Evolutionary conservation across 1,140 invertebrate genomes (phyloP).

Genomic region (Sycophaga agraensis): DNA sequence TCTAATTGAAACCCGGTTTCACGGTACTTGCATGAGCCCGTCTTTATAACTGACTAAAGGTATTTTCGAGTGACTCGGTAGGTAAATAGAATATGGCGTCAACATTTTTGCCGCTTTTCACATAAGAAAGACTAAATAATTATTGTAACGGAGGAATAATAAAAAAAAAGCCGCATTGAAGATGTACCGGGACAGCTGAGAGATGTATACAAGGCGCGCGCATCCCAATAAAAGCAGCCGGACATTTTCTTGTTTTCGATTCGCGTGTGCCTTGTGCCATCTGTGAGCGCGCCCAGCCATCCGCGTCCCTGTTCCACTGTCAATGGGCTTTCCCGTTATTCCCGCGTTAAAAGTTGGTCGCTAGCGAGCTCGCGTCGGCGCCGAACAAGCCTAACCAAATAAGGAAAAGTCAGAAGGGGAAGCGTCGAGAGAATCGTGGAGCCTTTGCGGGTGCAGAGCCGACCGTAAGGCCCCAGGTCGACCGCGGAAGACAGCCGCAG

Average conservation of each 20-base stretch:
- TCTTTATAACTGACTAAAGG: too few species aligned
- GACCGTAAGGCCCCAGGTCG: neutral
- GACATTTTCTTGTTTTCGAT: conserved; percentile 35
- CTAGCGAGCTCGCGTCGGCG: neutral
- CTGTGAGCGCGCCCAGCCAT: conserved; percentile 37
- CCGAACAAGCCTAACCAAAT: neutral
- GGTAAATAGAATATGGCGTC: too few species aligned
- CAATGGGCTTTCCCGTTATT: conserved; percentile 35
- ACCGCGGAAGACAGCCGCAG: neutral
- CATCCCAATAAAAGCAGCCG: conserved; percentile 5
- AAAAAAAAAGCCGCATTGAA: neutral
- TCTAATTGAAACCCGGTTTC: too few species aligned
- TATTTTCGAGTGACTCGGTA: too few species aligned
- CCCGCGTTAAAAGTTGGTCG: conserved; percentile 29
- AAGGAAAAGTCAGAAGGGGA: neutral
- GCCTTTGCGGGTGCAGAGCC: too few species aligned
- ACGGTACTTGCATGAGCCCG: too few species aligned
- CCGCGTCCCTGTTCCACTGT: conserved; percentile 16
- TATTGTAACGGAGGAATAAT: neutral
- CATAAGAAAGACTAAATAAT: too few species aligned
- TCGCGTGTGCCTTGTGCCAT: conserved; percentile 38
- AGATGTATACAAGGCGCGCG: neutral
- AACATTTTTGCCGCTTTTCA: too few species aligned
- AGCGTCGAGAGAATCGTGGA: too few species aligned
- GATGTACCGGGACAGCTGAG: conserved; percentile 19